phyloP scores from a whole-genome alignment of 64 coral and sea anemone genomes.

The Pachyseris speciosa region DNA sequence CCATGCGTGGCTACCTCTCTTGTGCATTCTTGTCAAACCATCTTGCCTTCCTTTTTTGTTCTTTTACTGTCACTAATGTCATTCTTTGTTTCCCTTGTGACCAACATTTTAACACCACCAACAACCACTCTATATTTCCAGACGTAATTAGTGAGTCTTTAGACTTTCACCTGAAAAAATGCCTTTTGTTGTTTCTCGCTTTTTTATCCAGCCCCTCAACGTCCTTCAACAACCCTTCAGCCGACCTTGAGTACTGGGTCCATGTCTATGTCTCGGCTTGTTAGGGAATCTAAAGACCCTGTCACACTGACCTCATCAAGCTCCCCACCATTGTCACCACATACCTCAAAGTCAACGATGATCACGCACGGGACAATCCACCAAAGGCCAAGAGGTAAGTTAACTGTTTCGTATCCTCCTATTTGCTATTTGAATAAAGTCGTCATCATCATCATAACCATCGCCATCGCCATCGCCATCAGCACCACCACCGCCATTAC shows the following conservation, averaged over 20 bases:
- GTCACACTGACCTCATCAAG: neutral
- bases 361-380: neutral
- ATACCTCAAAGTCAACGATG: neutral
- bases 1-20: too few species aligned
- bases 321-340: neutral
- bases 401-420: too few species aligned
- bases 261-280: conserved; percentile 7
- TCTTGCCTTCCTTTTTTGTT: too few species aligned
- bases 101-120: too few species aligned
- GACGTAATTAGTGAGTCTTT: neutral
- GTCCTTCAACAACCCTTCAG: neutral
- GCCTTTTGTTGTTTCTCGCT: neutral
- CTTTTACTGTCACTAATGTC: too few species aligned
- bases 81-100: too few species aligned
- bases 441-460: too few species aligned
- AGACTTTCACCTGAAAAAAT: neutral
- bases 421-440: too few species aligned
- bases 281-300: neutral
- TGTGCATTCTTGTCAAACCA: too few species aligned
- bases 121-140: too few species aligned
- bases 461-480: too few species aligned
- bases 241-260: conserved; percentile 17
- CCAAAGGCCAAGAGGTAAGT: neutral
- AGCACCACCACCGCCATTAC: too few species aligned
- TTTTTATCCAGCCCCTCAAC: neutral